Evolutionary conservation across 2,797 vertebrate genomes (phyloP).

Genomic region (Peromyscus nudipes): DNA sequence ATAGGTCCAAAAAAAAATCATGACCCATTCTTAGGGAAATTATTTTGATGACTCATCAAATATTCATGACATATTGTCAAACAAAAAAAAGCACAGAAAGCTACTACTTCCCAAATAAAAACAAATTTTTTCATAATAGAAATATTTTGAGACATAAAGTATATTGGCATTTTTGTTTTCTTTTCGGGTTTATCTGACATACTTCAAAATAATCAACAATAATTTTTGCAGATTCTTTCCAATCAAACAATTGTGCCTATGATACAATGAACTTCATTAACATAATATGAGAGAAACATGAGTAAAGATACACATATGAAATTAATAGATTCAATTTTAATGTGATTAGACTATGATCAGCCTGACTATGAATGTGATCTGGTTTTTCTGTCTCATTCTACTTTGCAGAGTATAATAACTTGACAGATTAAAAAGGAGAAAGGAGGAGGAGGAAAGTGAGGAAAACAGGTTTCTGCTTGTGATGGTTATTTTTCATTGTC

Average conservation of each 20-base stretch:
- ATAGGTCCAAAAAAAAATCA: not conserved
- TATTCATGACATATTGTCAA: not conserved
- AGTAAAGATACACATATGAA: constrained; percentile 21
- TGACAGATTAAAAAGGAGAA: not conserved
- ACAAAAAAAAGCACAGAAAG: constrained; percentile 40
- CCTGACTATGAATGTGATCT: not conserved
- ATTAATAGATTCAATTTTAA: constrained; percentile 32
- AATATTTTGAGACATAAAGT: constrained; percentile 29
- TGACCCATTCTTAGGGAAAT: constrained; percentile 13
- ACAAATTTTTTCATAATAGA: constrained; percentile 30
- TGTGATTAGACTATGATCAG: constrained; percentile 35
- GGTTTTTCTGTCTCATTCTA: not conserved
- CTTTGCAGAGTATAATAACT: not conserved
- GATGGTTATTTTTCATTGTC: not conserved
- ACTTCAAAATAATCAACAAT: constrained; percentile 53
- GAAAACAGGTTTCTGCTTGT: not conserved
- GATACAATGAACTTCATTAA: not conserved
- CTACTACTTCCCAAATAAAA: constrained; percentile 54
- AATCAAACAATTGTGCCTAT: not conserved
- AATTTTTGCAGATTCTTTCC: constrained; percentile 20
- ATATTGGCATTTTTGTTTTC: constrained; percentile 30
- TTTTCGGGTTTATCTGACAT: constrained; percentile 47
- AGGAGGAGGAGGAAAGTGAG: not conserved
- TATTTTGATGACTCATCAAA: constrained; percentile 59
- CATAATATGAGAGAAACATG: constrained; percentile 34